Base-by-base conservation (phyloP, 1,140 invertebrate species). In the Lysiphlebus fabarum region DNA sequence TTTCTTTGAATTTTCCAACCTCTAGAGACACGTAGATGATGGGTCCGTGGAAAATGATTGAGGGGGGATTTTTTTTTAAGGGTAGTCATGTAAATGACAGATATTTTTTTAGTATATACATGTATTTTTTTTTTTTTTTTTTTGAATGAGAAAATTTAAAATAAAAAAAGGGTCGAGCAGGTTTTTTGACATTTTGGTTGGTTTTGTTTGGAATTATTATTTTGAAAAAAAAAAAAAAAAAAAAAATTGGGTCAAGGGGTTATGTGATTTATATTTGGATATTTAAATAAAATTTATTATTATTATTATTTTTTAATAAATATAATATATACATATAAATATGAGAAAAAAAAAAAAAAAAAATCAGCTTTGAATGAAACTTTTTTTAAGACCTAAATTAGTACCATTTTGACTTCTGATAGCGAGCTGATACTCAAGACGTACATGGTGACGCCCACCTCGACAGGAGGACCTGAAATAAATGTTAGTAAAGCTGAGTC, bases 401-500 rank as follows among this genome's bases (percentile, higher is more conserved):
- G 85, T 92, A 97, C 94, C 95, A 98, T 98, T 90, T 96, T 92
- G 81, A 97, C 94, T 92, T 97, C 95, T 82, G 93, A 96, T 81
- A 97, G 90, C 82, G 94, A 96, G 87, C 92, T 95, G 87, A 98
- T 96, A 85, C 92, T 95, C 85, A 95, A 90, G 84, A 98, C 92
- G 87, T 95, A 94, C 91, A 96, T 95, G 82, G 93, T 96, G 83
- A 97, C 92, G 83, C 92, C 93, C 80, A 97, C 93, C 85, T 93
- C 90, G 79, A 95, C 92, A 78, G 95, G 92, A 82, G 90, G 87
- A 87, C 91, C 91, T 94, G 88, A 83, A 90, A 92, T 79, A 70
- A 78, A 78, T 68, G 71, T 79, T 79, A 77, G 66, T 78, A 71
- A 70, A 70, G 74, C 76, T 78, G 74, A 79, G 73, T 74, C 73